phyloP scores from a whole-genome alignment of 2,797 vertebrate species.

The Pangasius mekongensis region DNA sequence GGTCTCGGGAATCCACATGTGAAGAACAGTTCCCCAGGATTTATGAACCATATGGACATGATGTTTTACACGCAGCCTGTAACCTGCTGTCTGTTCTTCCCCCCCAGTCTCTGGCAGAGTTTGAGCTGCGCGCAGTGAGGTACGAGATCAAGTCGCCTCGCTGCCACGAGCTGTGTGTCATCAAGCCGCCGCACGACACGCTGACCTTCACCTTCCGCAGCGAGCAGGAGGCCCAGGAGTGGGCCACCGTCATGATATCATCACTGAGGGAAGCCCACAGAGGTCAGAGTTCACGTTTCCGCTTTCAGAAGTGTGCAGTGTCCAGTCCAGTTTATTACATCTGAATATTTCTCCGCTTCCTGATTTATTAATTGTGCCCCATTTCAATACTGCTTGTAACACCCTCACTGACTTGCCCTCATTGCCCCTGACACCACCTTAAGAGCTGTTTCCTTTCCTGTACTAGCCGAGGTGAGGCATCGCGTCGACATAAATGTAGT shows the following conservation, averaged over 20 bases:
- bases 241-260: constrained; percentile 87
- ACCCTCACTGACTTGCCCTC: neutral
- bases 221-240: constrained; percentile 87
- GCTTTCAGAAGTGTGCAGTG: neutral
- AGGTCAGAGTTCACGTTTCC: constrained; percentile 70
- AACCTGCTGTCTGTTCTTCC: constrained; percentile 6
- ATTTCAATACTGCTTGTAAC: neutral
- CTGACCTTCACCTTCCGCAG: constrained; percentile 84
- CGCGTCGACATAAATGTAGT: too few species aligned
- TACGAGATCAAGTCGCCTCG: constrained; percentile 80
- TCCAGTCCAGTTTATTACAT: neutral
- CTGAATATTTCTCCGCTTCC: neutral
- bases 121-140: constrained; percentile 80
- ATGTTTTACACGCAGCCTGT: neutral
- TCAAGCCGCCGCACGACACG: constrained; percentile 74
- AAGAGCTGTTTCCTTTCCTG: neutral
- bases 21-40: neutral
- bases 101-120: constrained; percentile 80
- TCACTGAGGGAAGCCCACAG: constrained; percentile 83
- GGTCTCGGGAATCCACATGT: neutral
- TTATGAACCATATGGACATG: neutral
- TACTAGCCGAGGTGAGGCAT: neutral
- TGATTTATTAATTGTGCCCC: neutral
- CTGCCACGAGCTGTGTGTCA: constrained; percentile 82
- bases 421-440: neutral